phyloP scores from a whole-genome alignment of 2,797 vertebrate genomes.

The Silurus aristotelis region DNA sequence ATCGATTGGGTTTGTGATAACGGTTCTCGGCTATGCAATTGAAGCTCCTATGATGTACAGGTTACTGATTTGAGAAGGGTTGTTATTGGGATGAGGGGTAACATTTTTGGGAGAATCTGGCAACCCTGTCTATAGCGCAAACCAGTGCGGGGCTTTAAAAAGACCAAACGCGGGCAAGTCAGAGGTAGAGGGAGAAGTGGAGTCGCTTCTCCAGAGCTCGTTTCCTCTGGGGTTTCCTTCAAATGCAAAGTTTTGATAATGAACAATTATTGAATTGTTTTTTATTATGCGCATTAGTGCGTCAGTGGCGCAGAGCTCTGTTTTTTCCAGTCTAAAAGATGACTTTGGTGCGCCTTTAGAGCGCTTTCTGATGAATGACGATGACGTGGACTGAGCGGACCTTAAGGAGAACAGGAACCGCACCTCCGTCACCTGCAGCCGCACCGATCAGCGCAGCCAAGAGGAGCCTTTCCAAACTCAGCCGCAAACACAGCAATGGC shows the following conservation, averaged over 20 bases:
- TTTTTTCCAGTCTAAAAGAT: slow-evolving; percentile 16
- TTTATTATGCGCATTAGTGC: background rate
- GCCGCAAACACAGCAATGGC: slow-evolving; percentile 74
- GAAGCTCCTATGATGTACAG: background rate
- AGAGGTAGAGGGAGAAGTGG: background rate
- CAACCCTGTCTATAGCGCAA: background rate
- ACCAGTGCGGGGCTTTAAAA: background rate
- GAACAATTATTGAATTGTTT: no score
- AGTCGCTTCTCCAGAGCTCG: background rate
- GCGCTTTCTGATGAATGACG: slow-evolving; percentile 26
- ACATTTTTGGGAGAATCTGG: background rate
- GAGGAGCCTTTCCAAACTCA: slow-evolving; percentile 68
- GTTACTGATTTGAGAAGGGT: background rate
- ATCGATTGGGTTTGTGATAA: background rate
- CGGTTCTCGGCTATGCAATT: background rate
- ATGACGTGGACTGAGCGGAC: slow-evolving; percentile 61
- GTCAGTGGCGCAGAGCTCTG: background rate
- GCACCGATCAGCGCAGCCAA: slow-evolving; percentile 64
- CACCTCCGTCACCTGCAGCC: slow-evolving; percentile 56
- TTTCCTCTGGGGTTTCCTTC: no score
- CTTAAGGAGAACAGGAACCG: slow-evolving; percentile 59
- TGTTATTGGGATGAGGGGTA: no score
- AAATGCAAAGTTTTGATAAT: no score
- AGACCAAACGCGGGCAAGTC: slow-evolving; percentile 7
- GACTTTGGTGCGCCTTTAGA: background rate